A percentile compares a stretch with the other conserved stretches of the same genome.
Evolutionary conservation across 2,113 vertebrate species (phyloP).

Genomic region (Dasypus novemcinctus): DNA sequence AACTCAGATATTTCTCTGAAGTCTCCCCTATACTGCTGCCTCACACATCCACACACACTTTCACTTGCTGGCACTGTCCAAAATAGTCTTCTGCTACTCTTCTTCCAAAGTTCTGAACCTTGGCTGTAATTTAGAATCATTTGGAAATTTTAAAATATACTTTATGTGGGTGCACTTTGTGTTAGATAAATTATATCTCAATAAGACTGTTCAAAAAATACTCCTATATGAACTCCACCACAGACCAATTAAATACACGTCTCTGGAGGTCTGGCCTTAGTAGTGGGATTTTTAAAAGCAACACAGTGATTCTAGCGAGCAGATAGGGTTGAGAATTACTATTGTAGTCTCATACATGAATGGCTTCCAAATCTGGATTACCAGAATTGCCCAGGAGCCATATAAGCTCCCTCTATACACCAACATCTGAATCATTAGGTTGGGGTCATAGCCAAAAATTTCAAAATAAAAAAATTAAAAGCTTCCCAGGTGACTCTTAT

Average conservation of each 20-base stretch:
- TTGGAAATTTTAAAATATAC: neutral
- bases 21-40: neutral
- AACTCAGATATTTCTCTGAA: neutral
- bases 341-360: neutral
- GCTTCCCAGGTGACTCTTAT: neutral
- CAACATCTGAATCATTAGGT: neutral
- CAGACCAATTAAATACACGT: neutral
- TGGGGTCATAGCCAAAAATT: neutral
- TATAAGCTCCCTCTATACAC: rapidly evolving
- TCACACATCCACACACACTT: neutral
- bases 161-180: neutral
- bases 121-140: neutral
- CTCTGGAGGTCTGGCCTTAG: neutral
- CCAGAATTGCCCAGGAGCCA: neutral
- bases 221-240: neutral
- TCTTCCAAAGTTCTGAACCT: neutral
- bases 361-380: neutral
- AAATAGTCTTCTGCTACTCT: neutral
- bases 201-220: neutral
- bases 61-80: neutral
- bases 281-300: neutral
- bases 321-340: neutral
- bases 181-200: neutral
- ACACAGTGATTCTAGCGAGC: neutral
- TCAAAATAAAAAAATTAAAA: neutral